Base-by-base conservation (phyloP, 1,140 invertebrate species). In the Harpegnathos saltator region DNA sequence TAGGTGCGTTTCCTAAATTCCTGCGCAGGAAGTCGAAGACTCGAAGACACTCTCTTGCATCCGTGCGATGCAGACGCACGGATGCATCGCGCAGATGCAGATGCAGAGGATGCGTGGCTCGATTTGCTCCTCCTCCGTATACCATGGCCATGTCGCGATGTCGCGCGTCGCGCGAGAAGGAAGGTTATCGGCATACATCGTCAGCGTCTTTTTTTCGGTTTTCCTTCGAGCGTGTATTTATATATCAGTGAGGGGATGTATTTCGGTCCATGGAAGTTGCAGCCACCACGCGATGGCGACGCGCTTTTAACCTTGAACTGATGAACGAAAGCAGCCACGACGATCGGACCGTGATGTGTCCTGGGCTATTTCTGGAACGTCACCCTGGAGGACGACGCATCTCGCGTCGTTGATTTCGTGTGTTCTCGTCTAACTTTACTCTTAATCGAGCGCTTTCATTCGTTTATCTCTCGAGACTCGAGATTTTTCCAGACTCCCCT, bases 231-330 rank as follows among this genome's bases (percentile, higher is more conserved):
- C 61, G 44, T 71, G 88, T 91, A 90, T 90, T 90, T 91, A 91
- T 91, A 91, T 69, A 88, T 87, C 81, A 86, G 24, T 65, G 59
- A 82, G 69, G 86, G 84, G 78, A 89, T 88, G 85, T 91, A 91
- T 92, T 92, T 92, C 68, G 85, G 90, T 89, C 89, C 69, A 71
- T 83, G 72, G 78, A 86, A 85, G 85, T 82, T 86, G 85, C 74
- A 82, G 83, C 83, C 61, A 77, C 85, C 54, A 89, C 73, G 71
- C 77, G 83, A 54, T 85, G 81, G 75, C 85, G 88, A 88, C 87
- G 84, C 68, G 74, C 69, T 88, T 84, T 84, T 92, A 93, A 93
- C 92, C 92, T 93, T 93, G 92, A 93, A 93, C 92, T 90, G 91
- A 89, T 90, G 89, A 91, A 90, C 87, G 85, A 80, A 89, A 74